Conservation (phyloP, 2,797 vertebrate species). For the Margarornis squamiger region DNA sequence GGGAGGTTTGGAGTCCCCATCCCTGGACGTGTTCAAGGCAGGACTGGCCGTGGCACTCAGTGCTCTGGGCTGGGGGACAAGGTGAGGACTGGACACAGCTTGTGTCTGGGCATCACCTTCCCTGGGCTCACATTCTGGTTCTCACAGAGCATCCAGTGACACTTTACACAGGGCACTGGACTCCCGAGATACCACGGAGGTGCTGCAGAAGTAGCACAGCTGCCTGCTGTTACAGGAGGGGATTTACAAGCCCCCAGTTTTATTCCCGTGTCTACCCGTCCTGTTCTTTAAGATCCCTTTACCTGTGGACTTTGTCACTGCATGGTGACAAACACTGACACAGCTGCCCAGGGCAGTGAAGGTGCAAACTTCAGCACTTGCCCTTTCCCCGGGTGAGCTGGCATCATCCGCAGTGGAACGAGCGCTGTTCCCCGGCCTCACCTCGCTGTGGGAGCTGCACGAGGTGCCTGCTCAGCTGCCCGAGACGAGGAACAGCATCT, state of each 20-base stretch:
- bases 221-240: not conserved
- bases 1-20: not conserved
- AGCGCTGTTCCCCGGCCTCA: rapidly evolving
- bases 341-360: not conserved
- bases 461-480: not conserved
- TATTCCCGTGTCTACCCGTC: not conserved
- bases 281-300: not conserved
- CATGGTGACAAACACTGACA: not conserved
- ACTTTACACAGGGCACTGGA: not conserved
- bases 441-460: not conserved
- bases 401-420: rapidly evolving
- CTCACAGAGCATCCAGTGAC: not conserved
- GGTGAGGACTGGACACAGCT: rapidly evolving
- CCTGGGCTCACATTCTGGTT: not conserved
- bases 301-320: not conserved
- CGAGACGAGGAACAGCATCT: not conserved
- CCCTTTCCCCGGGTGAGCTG: not conserved
- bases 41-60: rapidly evolving
- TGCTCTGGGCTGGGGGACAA: not conserved
- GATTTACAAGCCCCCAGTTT: not conserved
- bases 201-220: not conserved
- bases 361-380: not conserved
- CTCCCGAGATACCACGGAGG: rapidly evolving
- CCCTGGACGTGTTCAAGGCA: not conserved
- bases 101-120: not conserved